These are phyloP conservation scores for Phaethon lepturus DNA, from an alignment of 2,113 vertebrate species.

Conservation along the genomic window DNA sequence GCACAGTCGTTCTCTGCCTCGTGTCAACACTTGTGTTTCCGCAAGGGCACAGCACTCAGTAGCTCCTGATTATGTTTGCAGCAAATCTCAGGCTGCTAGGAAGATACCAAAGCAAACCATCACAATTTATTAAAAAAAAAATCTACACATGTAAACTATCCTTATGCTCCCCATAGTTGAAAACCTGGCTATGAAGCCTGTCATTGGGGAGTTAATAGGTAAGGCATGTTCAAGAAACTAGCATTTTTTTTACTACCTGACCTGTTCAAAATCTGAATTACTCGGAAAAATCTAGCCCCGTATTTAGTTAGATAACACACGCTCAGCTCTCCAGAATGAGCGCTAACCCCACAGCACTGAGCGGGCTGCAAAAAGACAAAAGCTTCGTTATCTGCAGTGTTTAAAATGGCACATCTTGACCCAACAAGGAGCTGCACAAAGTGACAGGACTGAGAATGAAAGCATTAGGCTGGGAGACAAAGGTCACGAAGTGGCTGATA, in stretches of 20 bases:
- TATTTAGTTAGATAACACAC: neutral
- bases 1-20: neutral
- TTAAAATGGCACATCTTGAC: neutral
- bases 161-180: neutral
- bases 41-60: neutral
- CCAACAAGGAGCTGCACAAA: neutral
- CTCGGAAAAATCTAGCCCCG: neutral
- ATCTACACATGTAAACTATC: neutral
- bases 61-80: neutral
- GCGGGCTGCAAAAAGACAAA: neutral
- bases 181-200: neutral
- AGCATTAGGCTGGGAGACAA: neutral
- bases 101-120: neutral
- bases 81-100: neutral
- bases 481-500: neutral
- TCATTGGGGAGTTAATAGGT: neutral
- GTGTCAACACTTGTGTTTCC: accelerated
- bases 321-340: neutral
- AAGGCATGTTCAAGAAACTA: accelerated
- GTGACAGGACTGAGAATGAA: neutral
- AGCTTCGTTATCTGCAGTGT: neutral
- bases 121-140: neutral
- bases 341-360: neutral
- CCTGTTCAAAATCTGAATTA: neutral
- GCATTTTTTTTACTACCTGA: neutral